A percentile compares a stretch with the other conserved stretches of the same genome.
Conservation (phyloP, 2,888 invertebrate species). For the Busseola fusca region DNA sequence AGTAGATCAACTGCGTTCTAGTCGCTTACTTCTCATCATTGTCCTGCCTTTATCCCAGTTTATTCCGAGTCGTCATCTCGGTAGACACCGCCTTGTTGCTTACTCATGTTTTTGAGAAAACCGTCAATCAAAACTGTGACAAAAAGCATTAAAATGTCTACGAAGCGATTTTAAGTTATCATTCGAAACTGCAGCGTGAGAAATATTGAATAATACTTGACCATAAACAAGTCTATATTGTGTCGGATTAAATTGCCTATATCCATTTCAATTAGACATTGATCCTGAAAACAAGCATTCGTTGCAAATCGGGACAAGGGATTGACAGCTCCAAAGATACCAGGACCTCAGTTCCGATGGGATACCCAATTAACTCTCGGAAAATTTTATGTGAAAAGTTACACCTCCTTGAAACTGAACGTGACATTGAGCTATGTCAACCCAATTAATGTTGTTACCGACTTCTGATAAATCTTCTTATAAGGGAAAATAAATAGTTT, state of each 20-base stretch:
- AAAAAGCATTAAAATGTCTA: conserved; percentile 4
- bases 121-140: conserved; percentile 3
- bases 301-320: conserved; percentile 4
- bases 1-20: conserved; percentile 24
- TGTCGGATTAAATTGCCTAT: conserved; percentile 43
- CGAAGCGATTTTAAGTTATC: not conserved
- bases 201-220: conserved; percentile 15
- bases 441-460: conserved; percentile 42
- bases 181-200: conserved; percentile 15
- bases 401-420: conserved; percentile 10
- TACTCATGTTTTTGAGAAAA: conserved; percentile 3
- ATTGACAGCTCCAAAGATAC: conserved; percentile 27
- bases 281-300: conserved; percentile 25
- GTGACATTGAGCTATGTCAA: conserved; percentile 27
- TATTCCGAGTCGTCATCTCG: not conserved
- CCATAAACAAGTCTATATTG: not conserved
- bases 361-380: conserved; percentile 41
- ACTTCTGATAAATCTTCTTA: conserved; percentile 25
- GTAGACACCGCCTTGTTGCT: not conserved
- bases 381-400: conserved; percentile 28
- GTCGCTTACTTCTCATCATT: not conserved
- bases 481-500: conserved; percentile 54
- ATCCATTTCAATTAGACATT: conserved; percentile 43
- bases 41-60: too few relatives aligned
- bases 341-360: conserved; percentile 14